Percentiles rank a stretch among this genome's conserved stretches.
phyloP scores from a whole-genome alignment of 2,888 invertebrate species.

The Agrilus biguttatus region DNA sequence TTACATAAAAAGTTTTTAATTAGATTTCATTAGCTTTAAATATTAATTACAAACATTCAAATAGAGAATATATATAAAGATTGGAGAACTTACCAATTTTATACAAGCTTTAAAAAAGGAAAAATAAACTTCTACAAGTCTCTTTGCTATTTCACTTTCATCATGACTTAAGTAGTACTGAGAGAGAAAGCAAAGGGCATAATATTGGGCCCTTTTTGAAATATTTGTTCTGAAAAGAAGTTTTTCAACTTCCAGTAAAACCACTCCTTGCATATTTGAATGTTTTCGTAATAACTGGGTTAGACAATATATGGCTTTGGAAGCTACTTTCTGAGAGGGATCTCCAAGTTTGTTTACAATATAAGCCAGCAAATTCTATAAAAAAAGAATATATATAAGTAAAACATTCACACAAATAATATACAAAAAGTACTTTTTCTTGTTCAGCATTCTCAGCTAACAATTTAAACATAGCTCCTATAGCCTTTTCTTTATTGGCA shows the following conservation, averaged over 20 bases:
- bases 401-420: neutral
- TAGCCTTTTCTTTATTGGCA: conserved; percentile 65
- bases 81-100: conserved; percentile 44
- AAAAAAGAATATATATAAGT: conserved; percentile 6
- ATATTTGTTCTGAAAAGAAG: conserved; percentile 77
- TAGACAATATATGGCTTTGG: conserved; percentile 75
- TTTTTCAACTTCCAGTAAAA: conserved; percentile 78
- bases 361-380: conserved; percentile 55
- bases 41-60: too few species aligned
- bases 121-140: conserved; percentile 83
- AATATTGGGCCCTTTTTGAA: conserved; percentile 75
- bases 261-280: conserved; percentile 82
- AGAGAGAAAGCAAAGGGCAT: conserved; percentile 81
- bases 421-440: conserved; percentile 46
- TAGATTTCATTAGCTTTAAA: too few species aligned
- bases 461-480: conserved; percentile 58
- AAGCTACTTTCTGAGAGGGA: conserved; percentile 74
- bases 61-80: neutral
- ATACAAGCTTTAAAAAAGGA: conserved; percentile 88
- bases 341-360: conserved; percentile 94
- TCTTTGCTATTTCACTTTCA: conserved; percentile 62
- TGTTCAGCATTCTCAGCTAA: conserved; percentile 69
- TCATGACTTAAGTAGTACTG: conserved; percentile 66
- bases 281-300: conserved; percentile 70
- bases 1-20: too few species aligned